Conservation (phyloP, 1,140 invertebrate genomes). For the Bombus sylvicola region DNA sequence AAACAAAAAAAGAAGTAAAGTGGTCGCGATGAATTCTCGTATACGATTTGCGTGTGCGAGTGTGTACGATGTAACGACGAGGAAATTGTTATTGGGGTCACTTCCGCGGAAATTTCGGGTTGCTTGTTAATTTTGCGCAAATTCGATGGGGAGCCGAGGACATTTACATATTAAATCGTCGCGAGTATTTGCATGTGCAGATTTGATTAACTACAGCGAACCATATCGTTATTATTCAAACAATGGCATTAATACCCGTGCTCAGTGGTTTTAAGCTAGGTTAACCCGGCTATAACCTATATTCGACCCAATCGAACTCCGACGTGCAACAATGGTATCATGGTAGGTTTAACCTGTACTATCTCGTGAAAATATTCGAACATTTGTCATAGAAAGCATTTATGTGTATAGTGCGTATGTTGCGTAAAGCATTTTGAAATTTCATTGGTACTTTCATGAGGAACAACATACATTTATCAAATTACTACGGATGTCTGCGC, state of each 20-base stretch:
- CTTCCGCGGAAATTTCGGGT: not conserved
- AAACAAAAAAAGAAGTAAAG: not conserved
- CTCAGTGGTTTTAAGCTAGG: not conserved
- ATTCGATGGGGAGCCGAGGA: not conserved
- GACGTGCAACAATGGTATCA: not conserved
- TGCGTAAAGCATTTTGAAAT: not conserved
- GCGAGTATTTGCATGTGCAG: constrained; percentile 1
- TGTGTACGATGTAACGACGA: not conserved
- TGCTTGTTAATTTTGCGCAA: constrained; percentile 11
- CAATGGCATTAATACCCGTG: not conserved
- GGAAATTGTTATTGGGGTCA: constrained; percentile 10
- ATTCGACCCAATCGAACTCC: not conserved
- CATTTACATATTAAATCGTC: not conserved
- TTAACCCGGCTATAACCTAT: not conserved
- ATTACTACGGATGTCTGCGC: no score
- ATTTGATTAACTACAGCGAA: constrained; percentile 2
- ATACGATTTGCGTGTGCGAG: not conserved
- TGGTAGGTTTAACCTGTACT: not conserved
- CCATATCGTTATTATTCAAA: not conserved
- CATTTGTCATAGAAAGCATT: not conserved
- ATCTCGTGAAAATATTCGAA: not conserved
- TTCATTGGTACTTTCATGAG: not conserved
- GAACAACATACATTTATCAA: no score
- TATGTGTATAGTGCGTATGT: no score
- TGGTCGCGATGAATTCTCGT: not conserved